These are phyloP conservation scores for Phylloscopus trochilus DNA, from an alignment of 2,113 vertebrate genomes.

Conservation along the genomic window DNA sequence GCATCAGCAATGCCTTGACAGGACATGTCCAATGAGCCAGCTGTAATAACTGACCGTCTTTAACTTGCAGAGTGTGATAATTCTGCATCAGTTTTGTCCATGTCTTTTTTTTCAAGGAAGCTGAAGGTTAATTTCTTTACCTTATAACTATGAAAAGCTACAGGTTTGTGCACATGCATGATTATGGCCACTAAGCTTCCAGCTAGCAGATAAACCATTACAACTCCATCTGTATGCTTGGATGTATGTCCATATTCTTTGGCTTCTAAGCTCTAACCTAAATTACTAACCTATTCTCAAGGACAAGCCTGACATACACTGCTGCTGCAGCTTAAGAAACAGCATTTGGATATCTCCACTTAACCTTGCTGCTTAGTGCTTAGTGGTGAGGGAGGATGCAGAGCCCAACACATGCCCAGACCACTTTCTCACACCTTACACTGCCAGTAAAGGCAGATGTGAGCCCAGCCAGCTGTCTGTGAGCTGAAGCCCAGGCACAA, in stretches of 20 bases:
- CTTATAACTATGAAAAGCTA: not conserved
- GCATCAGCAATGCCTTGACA: not conserved
- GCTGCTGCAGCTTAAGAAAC: not conserved
- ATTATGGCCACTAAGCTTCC: not conserved
- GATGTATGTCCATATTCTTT: not conserved
- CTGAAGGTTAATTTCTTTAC: not conserved
- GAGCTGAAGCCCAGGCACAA: not conserved
- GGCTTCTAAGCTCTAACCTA: not conserved
- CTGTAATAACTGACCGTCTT: not conserved
- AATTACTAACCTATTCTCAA: not conserved
- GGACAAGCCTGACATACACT: not conserved
- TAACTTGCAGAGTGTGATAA: not conserved
- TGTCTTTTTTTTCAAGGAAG: not conserved
- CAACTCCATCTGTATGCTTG: not conserved
- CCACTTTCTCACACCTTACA: not conserved
- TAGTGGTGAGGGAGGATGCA: not conserved
- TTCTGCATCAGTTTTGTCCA: not conserved
- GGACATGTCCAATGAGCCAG: rapidly evolving
- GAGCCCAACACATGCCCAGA: not conserved
- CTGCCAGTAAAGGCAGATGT: not conserved
- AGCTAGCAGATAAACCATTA: not conserved
- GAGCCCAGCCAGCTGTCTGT: not conserved
- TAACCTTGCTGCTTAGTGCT: not conserved
- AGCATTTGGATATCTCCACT: not conserved
- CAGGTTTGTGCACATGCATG: not conserved